phyloP scores from a whole-genome alignment of 1,140 invertebrate genomes.

The Lasioglossum albipes region DNA sequence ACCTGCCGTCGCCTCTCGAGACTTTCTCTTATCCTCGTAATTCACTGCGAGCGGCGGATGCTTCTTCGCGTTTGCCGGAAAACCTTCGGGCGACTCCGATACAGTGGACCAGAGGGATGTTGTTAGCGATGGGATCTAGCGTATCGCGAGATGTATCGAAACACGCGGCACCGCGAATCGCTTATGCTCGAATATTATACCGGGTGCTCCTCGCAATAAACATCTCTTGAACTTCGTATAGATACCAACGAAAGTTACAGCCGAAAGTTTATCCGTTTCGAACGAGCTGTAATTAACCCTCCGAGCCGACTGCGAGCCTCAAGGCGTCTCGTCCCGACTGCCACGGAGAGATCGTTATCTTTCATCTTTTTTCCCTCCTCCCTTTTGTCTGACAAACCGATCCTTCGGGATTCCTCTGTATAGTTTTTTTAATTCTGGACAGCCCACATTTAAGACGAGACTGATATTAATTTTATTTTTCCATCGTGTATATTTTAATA shows the following conservation, averaged over 20 bases:
- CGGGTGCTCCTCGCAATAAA: not conserved
- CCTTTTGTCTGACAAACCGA: too few species aligned
- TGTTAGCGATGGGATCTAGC: not conserved
- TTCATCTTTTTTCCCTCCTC: not conserved
- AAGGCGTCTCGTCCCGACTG: not conserved
- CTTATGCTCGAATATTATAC: not conserved
- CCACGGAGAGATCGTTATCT: not conserved
- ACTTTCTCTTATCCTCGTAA: conserved; percentile 46
- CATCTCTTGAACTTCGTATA: not conserved
- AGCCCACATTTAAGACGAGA: too few species aligned
- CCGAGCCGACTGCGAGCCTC: not conserved
- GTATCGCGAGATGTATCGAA: not conserved
- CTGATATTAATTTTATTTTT: too few species aligned
- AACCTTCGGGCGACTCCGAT: conserved; percentile 3
- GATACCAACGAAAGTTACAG: too few species aligned
- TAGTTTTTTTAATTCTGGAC: too few species aligned
- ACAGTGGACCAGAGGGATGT: not conserved
- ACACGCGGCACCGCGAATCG: too few species aligned
- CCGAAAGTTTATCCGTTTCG: not conserved
- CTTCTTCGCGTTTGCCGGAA: not conserved
- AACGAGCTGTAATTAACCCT: conserved; percentile 3
- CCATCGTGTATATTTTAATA: too few species aligned
- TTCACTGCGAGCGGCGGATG: not conserved
- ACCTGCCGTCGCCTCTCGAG: conserved; percentile 20
- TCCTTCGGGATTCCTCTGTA: too few species aligned